phyloP scores from a whole-genome alignment of 37 sponge, comb jelly and placozoan species.

The Ephydatia muelleri region DNA sequence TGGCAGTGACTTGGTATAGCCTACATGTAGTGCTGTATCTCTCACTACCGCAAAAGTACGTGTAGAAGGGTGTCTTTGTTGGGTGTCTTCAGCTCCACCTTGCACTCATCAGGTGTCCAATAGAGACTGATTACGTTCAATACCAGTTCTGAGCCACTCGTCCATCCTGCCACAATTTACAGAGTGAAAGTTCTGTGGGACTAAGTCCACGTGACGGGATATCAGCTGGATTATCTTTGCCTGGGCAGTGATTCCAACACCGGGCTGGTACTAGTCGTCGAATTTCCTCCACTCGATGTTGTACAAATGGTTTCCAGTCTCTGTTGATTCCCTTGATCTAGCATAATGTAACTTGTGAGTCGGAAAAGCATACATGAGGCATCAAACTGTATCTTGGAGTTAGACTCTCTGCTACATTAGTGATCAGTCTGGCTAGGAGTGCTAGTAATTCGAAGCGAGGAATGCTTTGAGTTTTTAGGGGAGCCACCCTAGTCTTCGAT shows the following conservation, averaged over 20 bases:
- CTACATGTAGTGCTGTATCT: too few relatives aligned
- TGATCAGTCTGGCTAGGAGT: too few relatives aligned
- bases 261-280: not conserved
- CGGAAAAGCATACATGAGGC: too few relatives aligned
- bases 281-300: conserved; percentile 30
- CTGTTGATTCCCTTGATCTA: conserved; percentile 14
- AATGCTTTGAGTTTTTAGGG: too few relatives aligned
- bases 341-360: conserved; percentile 29
- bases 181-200: not conserved
- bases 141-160: not conserved
- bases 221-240: conserved; percentile 37
- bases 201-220: conserved; percentile 23
- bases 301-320: conserved; percentile 40
- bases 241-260: conserved; percentile 8
- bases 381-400: too few relatives aligned
- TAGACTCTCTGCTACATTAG: too few relatives aligned
- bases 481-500: too few relatives aligned
- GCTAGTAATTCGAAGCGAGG: too few relatives aligned
- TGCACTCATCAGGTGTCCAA: conserved; percentile 5
- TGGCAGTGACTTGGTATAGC: conserved; percentile 24
- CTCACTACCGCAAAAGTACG: too few relatives aligned
- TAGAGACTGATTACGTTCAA: not conserved
- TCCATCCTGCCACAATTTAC: conserved; percentile 12
- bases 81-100: conserved; percentile 15
- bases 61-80: not conserved